Evolutionary conservation across 2,888 invertebrate genomes (phyloP), one percentile per base, ranked within the genome.

Genomic region (Protonemura montana): DNA sequence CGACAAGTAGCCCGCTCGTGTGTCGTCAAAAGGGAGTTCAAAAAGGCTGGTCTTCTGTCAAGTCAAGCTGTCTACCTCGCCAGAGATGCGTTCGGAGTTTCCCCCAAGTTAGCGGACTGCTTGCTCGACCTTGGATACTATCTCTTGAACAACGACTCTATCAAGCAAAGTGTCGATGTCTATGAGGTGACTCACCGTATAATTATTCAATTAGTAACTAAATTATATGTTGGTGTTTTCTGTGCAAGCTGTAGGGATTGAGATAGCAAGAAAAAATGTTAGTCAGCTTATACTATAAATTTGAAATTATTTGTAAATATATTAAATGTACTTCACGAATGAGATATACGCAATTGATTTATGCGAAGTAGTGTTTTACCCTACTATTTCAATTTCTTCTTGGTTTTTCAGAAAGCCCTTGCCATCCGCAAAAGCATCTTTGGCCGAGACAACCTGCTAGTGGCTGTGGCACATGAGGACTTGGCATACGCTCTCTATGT

Each of bases 401-500:
- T 78, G 3, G 78, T 59, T 59, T 59, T 59, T 0, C 92, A 95
- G 93, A 94, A 94, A 90, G 96, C 97, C 0, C 92, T 98, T 87
- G 92, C 93, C 80, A 95, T 96, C 76, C 94, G 97, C 87, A 94
- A 94, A 89, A 92, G 93, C 85, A 95, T 97, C 89, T 98, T 97
- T 92, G 97, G 97, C 0, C 95, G 95, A 89, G 94, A 94, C 90
- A 98, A 97, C 92, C 94, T 98, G 88, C 96, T 96, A 91, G 96
- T 98, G 89, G 98, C 98, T 0, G 94, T 96, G 35, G 97, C 96
- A 35, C 96, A 97, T 91, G 98, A 98, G 92, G 98, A 98, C 92
- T 93, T 98, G 81, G 97, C 98, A 0, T 98, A 98, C 92, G 97
- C 98, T 82, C 94, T 97, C 16, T 98, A 98, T 91, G 98, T 98